Evolutionary conservation across 2,113 vertebrate genomes (phyloP), one percentile per base, ranked within the genome.

Genomic region (Arvicanthis niloticus): DNA sequence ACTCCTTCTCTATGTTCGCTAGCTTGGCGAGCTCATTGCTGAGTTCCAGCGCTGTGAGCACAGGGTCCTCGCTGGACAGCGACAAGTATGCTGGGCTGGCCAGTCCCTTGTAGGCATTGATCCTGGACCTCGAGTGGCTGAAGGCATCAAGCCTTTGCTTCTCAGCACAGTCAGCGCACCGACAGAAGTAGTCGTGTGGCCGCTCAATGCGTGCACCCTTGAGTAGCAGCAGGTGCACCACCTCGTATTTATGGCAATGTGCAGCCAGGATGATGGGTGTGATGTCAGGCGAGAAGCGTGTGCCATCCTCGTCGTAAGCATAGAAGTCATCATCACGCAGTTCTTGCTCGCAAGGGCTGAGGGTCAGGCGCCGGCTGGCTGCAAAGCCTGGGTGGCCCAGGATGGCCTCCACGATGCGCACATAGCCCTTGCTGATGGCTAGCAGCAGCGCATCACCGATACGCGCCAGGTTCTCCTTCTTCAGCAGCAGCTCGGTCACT

Each of bases 1-100:
- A 99, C 98, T 99, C 99, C 97, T 99, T 99, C 97, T 99, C 99
- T 91, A 99, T 99, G 98, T 99, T 99, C 96, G 99, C 99, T 97
- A 99, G 94, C 93, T 99, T 99, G 97, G 99, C 98, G 87, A 99
- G 98, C 96, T 99, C 99, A 92, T 99, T 99, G 98, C 99, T 99
- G 97, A 99, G 99, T 95, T 99, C 99, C 88, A 99, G 97, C 40
- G 99, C 99, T 4, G 99, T 99, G 94, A 99, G 99, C 75, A 99
- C 99, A 0, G 99, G 99, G 98, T 99, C 99, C 98, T 99, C 99
- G 62, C 99, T 99, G 96, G 99, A 99, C 77, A 99, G 98, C 0
- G 99, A 99, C 70, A 99, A 98, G 96, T 99, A 99, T 9, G 99
- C 99, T 0, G 99, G 99, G 96, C 99, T 99, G 92, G 99, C 99